Percentiles rank a stretch among this genome's conserved stretches.
These are phyloP conservation scores for Tanypteryx hageni DNA, from an alignment of 2,888 invertebrate genomes.

Conservation along the genomic window DNA sequence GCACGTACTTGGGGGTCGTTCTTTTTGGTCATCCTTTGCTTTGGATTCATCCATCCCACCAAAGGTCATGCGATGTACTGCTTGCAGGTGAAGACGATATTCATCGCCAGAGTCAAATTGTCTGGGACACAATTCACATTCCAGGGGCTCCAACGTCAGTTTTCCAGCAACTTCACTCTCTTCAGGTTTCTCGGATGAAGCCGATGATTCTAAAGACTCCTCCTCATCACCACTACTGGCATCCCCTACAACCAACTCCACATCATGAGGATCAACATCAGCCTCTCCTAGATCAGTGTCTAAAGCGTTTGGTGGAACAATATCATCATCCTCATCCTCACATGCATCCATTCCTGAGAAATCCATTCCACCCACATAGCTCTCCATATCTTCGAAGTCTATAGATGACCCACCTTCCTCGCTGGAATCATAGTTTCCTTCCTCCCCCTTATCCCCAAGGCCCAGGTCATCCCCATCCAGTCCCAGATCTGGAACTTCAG, in stretches of 20 bases:
- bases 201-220: neutral
- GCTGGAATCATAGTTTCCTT: constrained; percentile 49
- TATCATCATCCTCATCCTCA: constrained; percentile 56
- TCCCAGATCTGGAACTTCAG: neutral
- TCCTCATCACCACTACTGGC: constrained; percentile 60
- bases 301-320: constrained; percentile 50
- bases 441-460: constrained; percentile 47
- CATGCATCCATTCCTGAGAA: constrained; percentile 63
- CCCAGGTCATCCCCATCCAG: constrained; percentile 57
- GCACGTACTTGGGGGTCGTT: constrained; percentile 11
- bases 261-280: constrained; percentile 59
- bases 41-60: constrained; percentile 44
- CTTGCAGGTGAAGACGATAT: constrained; percentile 51
- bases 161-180: constrained; percentile 14
- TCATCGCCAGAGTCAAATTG: constrained; percentile 52
- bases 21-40: constrained; percentile 30
- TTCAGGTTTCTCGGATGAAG: neutral
- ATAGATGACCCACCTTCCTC: constrained; percentile 56
- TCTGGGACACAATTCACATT: constrained; percentile 45
- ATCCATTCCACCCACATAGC: constrained; percentile 56
- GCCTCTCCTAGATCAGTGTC: constrained; percentile 41
- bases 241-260: constrained; percentile 48
- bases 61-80: constrained; percentile 51
- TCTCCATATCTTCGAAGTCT: constrained; percentile 58
- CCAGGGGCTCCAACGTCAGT: constrained; percentile 36